These are phyloP conservation scores for Philopedon plagiatum DNA, from an alignment of 2,888 invertebrate genomes.

Conservation along the genomic window DNA sequence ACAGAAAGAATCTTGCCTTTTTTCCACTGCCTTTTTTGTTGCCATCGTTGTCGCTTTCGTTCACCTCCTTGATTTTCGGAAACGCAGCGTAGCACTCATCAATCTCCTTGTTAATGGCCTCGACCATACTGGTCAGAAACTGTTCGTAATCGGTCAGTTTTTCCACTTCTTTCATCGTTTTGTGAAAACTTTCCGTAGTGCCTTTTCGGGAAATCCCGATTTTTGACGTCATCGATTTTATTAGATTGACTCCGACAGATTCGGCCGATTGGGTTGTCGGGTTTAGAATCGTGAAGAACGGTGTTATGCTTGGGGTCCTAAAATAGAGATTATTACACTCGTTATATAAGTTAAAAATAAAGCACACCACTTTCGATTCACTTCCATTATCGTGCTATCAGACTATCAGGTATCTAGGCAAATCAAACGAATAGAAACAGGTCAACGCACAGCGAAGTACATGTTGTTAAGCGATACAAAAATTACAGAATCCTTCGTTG, in stretches of 20 bases:
- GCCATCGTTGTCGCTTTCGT: neutral
- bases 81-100: constrained; percentile 36
- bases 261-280: constrained; percentile 26
- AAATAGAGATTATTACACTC: too few species aligned
- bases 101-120: constrained; percentile 52
- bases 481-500: too few species aligned
- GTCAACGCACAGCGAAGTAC: too few species aligned
- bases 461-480: too few species aligned
- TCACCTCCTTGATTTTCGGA: neutral
- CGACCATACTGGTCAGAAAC: constrained; percentile 51
- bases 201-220: constrained; percentile 25
- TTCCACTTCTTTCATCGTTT: constrained; percentile 43
- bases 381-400: too few species aligned
- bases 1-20: too few species aligned
- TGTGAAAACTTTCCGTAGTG: constrained; percentile 28
- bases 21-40: neutral
- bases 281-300: constrained; percentile 51
- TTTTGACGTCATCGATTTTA: constrained; percentile 16
- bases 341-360: too few species aligned
- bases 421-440: too few species aligned
- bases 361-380: too few species aligned
- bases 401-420: too few species aligned
- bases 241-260: constrained; percentile 21
- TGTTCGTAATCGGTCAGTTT: constrained; percentile 41
- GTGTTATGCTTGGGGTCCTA: constrained; percentile 31